Conservation (phyloP, 2,888 invertebrate species). For the Erebia palarica region DNA sequence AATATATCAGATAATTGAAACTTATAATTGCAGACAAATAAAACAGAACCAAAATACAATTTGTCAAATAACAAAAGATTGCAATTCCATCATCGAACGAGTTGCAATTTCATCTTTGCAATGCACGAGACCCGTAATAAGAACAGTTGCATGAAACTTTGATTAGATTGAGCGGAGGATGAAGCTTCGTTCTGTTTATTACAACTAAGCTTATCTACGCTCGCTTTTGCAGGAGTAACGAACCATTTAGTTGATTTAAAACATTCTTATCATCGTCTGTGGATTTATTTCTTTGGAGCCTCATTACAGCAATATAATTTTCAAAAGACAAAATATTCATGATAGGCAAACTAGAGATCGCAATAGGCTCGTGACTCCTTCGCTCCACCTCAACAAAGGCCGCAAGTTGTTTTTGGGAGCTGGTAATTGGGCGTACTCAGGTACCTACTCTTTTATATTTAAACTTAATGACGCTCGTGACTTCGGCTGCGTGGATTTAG, state of each 20-base stretch:
- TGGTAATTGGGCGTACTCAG: too few species aligned
- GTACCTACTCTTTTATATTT: too few species aligned
- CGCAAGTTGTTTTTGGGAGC: too few species aligned
- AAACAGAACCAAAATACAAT: neutral
- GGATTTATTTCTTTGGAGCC: neutral
- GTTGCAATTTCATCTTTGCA: constrained; percentile 27
- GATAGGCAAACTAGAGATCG: too few species aligned
- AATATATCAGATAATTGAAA: too few species aligned
- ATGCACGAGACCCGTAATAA: constrained; percentile 15
- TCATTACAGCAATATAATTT: neutral
- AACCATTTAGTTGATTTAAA: constrained; percentile 8
- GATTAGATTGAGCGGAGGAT: constrained; percentile 37
- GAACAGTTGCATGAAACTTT: constrained; percentile 38
- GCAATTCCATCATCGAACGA: constrained; percentile 25
- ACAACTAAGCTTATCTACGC: constrained; percentile 10
- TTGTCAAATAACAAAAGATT: neutral
- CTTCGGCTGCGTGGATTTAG: too few species aligned
- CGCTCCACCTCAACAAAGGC: too few species aligned
- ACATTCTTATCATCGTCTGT: neutral
- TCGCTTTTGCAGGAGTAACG: constrained; percentile 7
- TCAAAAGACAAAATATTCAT: too few species aligned
- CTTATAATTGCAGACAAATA: neutral
- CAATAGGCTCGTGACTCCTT: too few species aligned
- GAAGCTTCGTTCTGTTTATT: constrained; percentile 11
- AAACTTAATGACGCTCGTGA: too few species aligned